A percentile compares a stretch with the other conserved stretches of the same genome.
phyloP scores from a whole-genome alignment of 1,140 invertebrate species.

The Drosophila nasuta region DNA sequence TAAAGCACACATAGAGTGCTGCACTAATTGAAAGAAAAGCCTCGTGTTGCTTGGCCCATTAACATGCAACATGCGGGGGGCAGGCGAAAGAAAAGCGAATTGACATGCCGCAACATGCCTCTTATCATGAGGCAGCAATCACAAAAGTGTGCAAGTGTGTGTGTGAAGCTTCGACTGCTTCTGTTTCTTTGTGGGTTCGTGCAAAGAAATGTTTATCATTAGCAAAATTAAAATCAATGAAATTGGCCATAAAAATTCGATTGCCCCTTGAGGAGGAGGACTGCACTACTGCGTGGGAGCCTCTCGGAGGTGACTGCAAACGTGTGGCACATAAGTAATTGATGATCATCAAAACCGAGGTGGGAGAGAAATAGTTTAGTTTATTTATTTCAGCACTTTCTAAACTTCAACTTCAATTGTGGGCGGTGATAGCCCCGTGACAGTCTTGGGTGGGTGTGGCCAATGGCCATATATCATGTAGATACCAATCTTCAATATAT shows the following conservation, averaged over 20 bases:
- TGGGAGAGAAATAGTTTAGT: conserved; percentile 73
- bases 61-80: conserved; percentile 55
- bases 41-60: conserved; percentile 43
- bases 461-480: conserved; percentile 62
- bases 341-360: conserved; percentile 40
- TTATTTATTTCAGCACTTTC: conserved; percentile 70
- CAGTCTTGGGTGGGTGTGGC: conserved; percentile 46
- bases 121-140: conserved; percentile 57
- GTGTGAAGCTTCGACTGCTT: neutral
- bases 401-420: conserved; percentile 52
- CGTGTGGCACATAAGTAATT: conserved; percentile 74
- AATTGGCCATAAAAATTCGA: conserved; percentile 83
- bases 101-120: conserved; percentile 70
- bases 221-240: conserved; percentile 83
- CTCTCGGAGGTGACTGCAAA: conserved; percentile 62
- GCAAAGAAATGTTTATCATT: conserved; percentile 81
- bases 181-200: conserved; percentile 41
- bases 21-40: conserved; percentile 68
- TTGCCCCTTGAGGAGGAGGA: conserved; percentile 39
- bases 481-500: conserved; percentile 66
- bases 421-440: conserved; percentile 37
- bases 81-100: conserved; percentile 66
- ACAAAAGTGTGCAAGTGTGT: neutral
- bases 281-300: conserved; percentile 36
- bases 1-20: conserved; percentile 37